Percentiles rank a stretch among this genome's conserved stretches.
Evolutionary conservation across 2,797 vertebrate species (phyloP).

Genomic region (Naso thynnoides): DNA sequence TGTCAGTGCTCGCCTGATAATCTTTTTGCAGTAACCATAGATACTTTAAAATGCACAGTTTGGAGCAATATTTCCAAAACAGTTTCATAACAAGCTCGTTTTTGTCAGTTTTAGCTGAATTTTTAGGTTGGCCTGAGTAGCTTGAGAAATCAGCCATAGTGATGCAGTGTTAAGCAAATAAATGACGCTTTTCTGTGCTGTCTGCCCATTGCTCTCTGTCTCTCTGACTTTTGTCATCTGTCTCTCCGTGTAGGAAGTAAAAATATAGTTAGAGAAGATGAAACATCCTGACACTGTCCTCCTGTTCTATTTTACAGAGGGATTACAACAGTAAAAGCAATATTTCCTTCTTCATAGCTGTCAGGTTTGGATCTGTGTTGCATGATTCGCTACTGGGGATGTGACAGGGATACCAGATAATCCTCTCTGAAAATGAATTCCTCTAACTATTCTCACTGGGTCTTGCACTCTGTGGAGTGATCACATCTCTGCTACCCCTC

Average conservation of each 20-base stretch:
- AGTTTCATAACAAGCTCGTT: background rate
- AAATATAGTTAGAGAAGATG: constrained; percentile 22
- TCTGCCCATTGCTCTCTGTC: background rate
- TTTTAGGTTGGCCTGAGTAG: background rate
- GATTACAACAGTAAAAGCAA: constrained; percentile 41
- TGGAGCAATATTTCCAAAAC: background rate
- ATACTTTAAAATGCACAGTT: background rate
- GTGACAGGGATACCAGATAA: constrained; percentile 58
- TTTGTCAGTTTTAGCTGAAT: background rate
- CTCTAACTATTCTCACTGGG: constrained; percentile 16
- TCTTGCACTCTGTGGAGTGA: constrained; percentile 31
- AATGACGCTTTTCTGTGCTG: background rate
- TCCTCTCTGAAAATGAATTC: constrained; percentile 60
- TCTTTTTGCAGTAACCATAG: background rate
- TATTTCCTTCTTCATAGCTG: constrained; percentile 48
- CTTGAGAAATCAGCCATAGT: background rate
- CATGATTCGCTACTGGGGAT: constrained; percentile 46
- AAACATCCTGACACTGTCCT: constrained; percentile 29
- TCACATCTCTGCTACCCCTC: background rate
- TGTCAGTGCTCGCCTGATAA: too few species aligned
- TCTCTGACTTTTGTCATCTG: background rate
- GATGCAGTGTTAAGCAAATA: constrained; percentile 17
- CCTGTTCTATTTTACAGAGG: constrained; percentile 36
- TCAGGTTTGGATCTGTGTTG: constrained; percentile 59
- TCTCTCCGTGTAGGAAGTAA: constrained; percentile 1